Conservation (phyloP, 2,797 vertebrate species). For the Galago senegalensis region DNA sequence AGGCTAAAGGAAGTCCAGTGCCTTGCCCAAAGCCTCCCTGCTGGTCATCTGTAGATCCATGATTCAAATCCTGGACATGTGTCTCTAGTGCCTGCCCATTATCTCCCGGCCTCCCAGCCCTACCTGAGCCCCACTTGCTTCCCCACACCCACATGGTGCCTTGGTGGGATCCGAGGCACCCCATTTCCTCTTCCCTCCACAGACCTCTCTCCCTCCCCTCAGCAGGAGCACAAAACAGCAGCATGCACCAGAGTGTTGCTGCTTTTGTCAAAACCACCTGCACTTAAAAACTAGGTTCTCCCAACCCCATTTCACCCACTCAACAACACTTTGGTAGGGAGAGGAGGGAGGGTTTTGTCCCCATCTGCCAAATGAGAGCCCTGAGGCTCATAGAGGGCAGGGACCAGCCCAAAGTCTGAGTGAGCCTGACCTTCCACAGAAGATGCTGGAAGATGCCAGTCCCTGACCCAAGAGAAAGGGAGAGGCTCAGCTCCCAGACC, state of each 20-base stretch:
- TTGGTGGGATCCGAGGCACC: rapidly evolving
- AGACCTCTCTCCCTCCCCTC: not conserved
- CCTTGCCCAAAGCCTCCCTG: not conserved
- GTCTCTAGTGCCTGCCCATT: not conserved
- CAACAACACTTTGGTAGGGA: not conserved
- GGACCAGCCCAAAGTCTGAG: not conserved
- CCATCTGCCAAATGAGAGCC: not conserved
- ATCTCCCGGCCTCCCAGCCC: not conserved
- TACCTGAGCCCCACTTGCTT: not conserved
- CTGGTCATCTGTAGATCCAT: not conserved
- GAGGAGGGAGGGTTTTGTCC: not conserved
- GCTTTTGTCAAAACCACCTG: not conserved
- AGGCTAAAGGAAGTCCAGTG: not conserved
- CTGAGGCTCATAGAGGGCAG: not conserved
- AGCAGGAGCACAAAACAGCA: not conserved
- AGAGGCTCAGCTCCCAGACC: not conserved
- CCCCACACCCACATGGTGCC: rapidly evolving
- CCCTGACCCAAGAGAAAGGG: not conserved
- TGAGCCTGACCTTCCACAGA: not conserved
- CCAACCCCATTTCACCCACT: not conserved
- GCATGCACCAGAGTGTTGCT: not conserved
- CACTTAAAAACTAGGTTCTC: not conserved
- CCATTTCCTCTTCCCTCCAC: not conserved
- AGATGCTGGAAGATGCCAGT: not conserved
- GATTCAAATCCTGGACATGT: not conserved